These are phyloP conservation scores for Nematostella vectensis DNA, from an alignment of 92 coral and sea anemone genomes.

Conservation along the genomic window DNA sequence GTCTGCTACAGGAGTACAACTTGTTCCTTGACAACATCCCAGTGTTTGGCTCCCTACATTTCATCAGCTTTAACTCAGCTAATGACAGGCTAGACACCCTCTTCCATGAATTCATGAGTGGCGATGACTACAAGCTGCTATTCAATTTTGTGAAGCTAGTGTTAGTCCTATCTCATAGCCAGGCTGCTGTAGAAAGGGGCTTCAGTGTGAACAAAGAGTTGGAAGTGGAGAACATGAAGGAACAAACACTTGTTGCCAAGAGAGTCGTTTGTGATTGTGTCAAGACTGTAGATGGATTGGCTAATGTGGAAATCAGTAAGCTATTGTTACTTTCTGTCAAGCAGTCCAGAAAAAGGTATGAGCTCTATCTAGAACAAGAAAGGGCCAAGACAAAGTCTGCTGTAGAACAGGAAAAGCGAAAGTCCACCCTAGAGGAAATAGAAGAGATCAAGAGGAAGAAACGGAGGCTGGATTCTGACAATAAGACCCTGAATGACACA, in stretches of 20 bases:
- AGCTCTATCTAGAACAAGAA: constrained; percentile 17
- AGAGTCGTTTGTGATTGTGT: constrained; percentile 43
- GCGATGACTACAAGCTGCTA: constrained; percentile 5
- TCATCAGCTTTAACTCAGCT: constrained; percentile 24
- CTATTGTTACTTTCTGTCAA: constrained; percentile 29
- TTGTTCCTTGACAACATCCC: too few relatives aligned
- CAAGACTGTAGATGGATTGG: constrained; percentile 30
- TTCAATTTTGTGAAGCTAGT: constrained; percentile 31
- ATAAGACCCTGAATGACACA: constrained; percentile 12
- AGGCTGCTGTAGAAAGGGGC: constrained; percentile 43
- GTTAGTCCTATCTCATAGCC: constrained; percentile 37
- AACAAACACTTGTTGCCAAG: constrained; percentile 29
- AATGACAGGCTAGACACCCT: constrained; percentile 2
- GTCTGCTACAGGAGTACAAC: too few relatives aligned
- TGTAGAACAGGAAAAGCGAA: constrained; percentile 15
- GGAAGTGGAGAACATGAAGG: constrained; percentile 43
- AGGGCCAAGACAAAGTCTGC: constrained; percentile 13
- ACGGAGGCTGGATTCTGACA: constrained; percentile 27
- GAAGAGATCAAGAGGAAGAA: constrained; percentile 20
- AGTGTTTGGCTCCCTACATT: too few relatives aligned
- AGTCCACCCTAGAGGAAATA: constrained; percentile 13
- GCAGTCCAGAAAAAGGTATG: constrained; percentile 32
- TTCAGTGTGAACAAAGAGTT: constrained; percentile 33
- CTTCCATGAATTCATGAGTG: constrained; percentile 4
- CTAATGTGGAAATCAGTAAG: constrained; percentile 33